Evolutionary conservation across 2,888 invertebrate species (phyloP).

Genomic region (Tetranychus truncatus): DNA sequence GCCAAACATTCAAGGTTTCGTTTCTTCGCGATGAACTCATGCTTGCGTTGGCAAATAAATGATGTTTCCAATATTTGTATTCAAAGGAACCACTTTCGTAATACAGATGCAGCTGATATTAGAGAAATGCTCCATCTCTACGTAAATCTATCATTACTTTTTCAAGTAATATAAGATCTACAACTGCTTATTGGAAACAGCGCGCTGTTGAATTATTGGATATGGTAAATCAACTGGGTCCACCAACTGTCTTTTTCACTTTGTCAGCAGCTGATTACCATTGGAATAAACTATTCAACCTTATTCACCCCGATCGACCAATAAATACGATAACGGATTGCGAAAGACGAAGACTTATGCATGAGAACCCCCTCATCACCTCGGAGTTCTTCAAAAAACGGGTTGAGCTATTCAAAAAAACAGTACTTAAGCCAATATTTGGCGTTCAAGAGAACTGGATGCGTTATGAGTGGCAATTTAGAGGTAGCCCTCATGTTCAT

Average conservation of each 20-base stretch:
- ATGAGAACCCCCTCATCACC: slow-evolving; percentile 15
- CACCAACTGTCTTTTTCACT: slow-evolving; percentile 24
- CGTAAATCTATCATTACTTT: slow-evolving; percentile 19
- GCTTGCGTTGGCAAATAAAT: neutral
- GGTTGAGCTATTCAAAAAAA: slow-evolving; percentile 13
- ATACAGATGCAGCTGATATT: slow-evolving; percentile 8
- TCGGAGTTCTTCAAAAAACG: slow-evolving; percentile 18
- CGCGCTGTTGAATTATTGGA: slow-evolving; percentile 18
- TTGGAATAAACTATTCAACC: slow-evolving; percentile 22
- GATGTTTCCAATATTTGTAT: neutral
- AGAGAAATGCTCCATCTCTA: slow-evolving; percentile 12
- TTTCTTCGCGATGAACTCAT: neutral
- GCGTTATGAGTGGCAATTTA: slow-evolving; percentile 16
- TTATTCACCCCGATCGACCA: slow-evolving; percentile 12
- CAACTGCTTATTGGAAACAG: slow-evolving; percentile 20
- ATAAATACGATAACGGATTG: slow-evolving; percentile 2
- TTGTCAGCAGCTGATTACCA: slow-evolving; percentile 23
- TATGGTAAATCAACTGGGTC: slow-evolving; percentile 22
- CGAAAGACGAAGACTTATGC: slow-evolving; percentile 16
- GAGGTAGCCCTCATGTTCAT: slow-evolving; percentile 22
- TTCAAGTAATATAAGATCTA: slow-evolving; percentile 19
- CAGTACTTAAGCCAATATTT: slow-evolving; percentile 17
- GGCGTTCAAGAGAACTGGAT: slow-evolving; percentile 2
- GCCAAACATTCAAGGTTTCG: slow-evolving; percentile 5
- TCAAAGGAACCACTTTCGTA: neutral